phyloP scores from a whole-genome alignment of 2,888 invertebrate genomes.

The Trachelus iudaicus region DNA sequence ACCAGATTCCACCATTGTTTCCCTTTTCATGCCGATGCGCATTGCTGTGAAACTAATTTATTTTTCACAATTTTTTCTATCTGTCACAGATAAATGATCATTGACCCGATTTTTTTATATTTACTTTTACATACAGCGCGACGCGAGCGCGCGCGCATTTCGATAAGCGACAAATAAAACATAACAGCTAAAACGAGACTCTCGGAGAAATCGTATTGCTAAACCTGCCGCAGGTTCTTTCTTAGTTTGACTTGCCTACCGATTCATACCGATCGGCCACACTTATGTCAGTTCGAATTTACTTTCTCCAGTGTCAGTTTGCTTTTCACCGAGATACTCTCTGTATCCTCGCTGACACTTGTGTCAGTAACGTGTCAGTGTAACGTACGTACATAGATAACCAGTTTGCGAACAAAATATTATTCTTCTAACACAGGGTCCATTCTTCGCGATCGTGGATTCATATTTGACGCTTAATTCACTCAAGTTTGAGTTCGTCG shows the following conservation, averaged over 20 bases:
- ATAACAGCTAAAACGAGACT: not conserved
- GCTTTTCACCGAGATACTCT: not conserved
- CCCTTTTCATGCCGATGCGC: not conserved
- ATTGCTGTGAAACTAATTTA: not conserved
- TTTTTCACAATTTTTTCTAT: not conserved
- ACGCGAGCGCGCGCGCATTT: not conserved
- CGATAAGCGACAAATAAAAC: slow-evolving; percentile 32
- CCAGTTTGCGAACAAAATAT: too few relatives aligned
- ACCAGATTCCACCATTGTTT: not conserved
- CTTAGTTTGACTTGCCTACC: not conserved
- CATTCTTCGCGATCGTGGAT: not conserved
- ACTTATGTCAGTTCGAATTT: not conserved
- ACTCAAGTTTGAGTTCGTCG: not conserved
- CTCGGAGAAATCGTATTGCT: not conserved
- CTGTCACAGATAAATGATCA: not conserved
- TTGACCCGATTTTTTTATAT: not conserved
- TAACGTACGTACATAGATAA: not conserved
- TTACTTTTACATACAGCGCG: not conserved
- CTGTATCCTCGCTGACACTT: not conserved
- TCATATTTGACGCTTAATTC: not conserved
- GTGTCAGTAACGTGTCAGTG: not conserved
- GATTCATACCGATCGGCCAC: not conserved
- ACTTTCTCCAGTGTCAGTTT: not conserved
- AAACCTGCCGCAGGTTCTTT: not conserved
- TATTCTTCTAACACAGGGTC: not conserved